A percentile compares a stretch with the other conserved stretches of the same genome.
Evolutionary conservation across 2,113 vertebrate genomes (phyloP).

Genomic region (Tamias sibiricus): DNA sequence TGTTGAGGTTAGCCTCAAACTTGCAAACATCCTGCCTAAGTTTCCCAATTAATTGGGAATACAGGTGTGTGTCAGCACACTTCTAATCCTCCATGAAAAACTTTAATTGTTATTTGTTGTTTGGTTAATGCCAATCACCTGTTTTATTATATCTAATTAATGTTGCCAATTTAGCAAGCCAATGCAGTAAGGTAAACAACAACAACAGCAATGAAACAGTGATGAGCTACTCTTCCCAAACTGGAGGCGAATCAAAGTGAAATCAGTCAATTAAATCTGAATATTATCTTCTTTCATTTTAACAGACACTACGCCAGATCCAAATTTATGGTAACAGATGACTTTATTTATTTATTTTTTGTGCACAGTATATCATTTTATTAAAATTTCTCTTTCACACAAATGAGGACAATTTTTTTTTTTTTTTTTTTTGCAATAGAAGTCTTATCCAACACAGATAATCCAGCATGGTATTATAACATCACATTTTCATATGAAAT

Average conservation of each 20-base stretch:
- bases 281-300: not conserved
- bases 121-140: not conserved
- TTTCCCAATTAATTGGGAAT: too few species aligned
- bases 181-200: not conserved
- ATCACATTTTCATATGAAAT: too few species aligned
- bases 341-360: too few species aligned
- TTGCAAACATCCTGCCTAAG: too few species aligned
- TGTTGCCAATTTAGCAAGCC: not conserved
- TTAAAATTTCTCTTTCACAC: too few species aligned
- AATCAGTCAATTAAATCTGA: not conserved
- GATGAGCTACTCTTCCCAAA: not conserved
- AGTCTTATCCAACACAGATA: too few species aligned
- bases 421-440: too few species aligned
- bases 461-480: too few species aligned
- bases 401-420: too few species aligned
- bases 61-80: too few species aligned
- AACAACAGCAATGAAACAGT: not conserved
- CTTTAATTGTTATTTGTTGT: not conserved
- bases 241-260: conserved; percentile 5
- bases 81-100: not conserved
- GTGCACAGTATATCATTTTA: too few species aligned
- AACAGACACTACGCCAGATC: not conserved
- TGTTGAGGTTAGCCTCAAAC: too few species aligned
- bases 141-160: not conserved
- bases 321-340: not conserved